Evolutionary conservation across 2,888 invertebrate genomes (phyloP).

Genomic region (Eledona agricola): DNA sequence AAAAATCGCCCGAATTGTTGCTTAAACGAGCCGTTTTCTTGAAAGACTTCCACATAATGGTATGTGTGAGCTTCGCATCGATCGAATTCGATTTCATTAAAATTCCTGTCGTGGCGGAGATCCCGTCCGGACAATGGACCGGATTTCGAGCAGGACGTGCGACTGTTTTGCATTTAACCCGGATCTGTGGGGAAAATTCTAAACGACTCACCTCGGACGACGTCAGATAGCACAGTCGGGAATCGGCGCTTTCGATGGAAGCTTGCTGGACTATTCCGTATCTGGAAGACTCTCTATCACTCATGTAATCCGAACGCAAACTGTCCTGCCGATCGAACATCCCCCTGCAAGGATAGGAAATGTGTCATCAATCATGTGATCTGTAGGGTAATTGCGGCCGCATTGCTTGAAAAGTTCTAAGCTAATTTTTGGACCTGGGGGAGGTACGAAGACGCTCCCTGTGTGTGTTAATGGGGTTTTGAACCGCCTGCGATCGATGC

Average conservation of each 20-base stretch:
- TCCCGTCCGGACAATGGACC: slow-evolving; percentile 13
- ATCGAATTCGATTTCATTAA: slow-evolving; percentile 24
- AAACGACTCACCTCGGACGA: slow-evolving; percentile 90
- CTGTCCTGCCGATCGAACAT: slow-evolving; percentile 91
- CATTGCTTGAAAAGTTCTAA: no score
- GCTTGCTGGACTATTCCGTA: slow-evolving; percentile 93
- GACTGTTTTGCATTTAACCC: slow-evolving; percentile 14
- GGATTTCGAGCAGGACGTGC: slow-evolving; percentile 8
- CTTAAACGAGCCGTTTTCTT: no score
- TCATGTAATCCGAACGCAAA: slow-evolving; percentile 87
- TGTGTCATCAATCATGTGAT: slow-evolving; percentile 19
- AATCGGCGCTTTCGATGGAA: slow-evolving; percentile 93
- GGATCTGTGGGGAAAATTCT: not conserved
- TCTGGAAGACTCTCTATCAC: slow-evolving; percentile 84
- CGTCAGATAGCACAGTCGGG: slow-evolving; percentile 91
- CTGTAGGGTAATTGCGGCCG: no score
- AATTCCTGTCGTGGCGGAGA: slow-evolving; percentile 16
- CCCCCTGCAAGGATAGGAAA: slow-evolving; percentile 67
- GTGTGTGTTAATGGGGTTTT: slow-evolving; percentile 13
- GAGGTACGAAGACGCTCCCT: slow-evolving; percentile 2
- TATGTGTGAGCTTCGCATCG: slow-evolving; percentile 19
- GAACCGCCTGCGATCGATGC: slow-evolving; percentile 9
- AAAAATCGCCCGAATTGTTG: no score
- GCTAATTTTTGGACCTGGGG: slow-evolving; percentile 5
- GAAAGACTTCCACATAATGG: no score